Evolutionary conservation across 2,113 vertebrate species (phyloP).

Genomic region (Albula glossodonta): DNA sequence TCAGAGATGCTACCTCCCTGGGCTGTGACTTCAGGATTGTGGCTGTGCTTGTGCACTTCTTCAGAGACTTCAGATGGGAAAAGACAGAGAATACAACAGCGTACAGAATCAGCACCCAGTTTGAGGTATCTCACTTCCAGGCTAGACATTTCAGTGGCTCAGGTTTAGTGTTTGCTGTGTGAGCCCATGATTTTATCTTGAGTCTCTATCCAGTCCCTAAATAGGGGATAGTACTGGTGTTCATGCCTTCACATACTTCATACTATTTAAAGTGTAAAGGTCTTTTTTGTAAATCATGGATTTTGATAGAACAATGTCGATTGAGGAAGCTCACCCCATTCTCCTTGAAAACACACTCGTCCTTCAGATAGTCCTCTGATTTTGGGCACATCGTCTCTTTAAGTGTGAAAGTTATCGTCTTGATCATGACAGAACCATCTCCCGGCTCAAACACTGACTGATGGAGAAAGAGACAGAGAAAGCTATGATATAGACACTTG

Average conservation of each 20-base stretch:
- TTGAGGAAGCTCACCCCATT: conserved; percentile 3
- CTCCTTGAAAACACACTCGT: conserved; percentile 12
- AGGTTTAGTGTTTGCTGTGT: not conserved
- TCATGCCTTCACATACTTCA: not conserved
- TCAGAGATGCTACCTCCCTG: not conserved
- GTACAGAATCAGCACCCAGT: not conserved
- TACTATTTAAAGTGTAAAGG: no score
- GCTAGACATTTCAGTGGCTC: not conserved
- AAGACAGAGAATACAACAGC: not conserved
- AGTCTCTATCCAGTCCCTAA: not conserved
- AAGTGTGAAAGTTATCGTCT: not conserved
- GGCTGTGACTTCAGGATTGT: not conserved
- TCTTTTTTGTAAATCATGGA: not conserved
- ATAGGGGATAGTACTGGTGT: not conserved
- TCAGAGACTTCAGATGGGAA: conserved; percentile 1
- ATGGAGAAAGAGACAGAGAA: not conserved
- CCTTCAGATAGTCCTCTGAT: conserved; percentile 14
- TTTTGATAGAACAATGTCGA: not conserved
- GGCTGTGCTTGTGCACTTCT: not conserved
- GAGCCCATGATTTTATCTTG: no score
- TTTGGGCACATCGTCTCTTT: conserved; percentile 20
- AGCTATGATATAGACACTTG: not conserved
- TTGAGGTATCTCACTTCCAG: not conserved
- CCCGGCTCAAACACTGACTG: conserved; percentile 13
- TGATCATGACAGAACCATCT: conserved; percentile 2